Conservation (phyloP, 2,113 vertebrate genomes). For the Nannobrachium achirus region DNA sequence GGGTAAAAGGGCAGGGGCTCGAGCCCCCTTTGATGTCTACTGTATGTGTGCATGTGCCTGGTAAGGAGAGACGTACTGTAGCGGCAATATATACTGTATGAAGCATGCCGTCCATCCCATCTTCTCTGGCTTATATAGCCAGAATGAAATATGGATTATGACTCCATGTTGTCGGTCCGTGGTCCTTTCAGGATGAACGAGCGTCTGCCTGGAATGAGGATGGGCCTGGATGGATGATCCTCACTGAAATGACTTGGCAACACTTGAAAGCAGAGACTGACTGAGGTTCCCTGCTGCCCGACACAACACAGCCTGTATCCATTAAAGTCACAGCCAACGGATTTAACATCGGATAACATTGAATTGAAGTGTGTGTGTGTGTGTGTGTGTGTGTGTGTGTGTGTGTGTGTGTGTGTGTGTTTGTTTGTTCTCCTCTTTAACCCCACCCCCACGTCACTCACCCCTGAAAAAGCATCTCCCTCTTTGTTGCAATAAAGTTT, state of each 20-base stretch:
- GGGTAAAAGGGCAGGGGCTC: too few species aligned
- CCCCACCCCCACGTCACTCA: constrained; percentile 25
- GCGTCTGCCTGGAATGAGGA: constrained; percentile 58
- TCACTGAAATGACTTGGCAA: constrained; percentile 73
- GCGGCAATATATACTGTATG: constrained; percentile 10
- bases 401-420: constrained; percentile 8
- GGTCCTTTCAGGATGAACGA: constrained; percentile 54
- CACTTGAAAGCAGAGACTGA: constrained; percentile 65
- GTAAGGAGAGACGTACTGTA: too few species aligned
- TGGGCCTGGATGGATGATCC: constrained; percentile 62
- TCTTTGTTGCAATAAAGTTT: constrained; percentile 22
- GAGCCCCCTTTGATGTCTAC: too few species aligned
- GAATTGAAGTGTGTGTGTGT: not conserved
- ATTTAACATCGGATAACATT: constrained; percentile 65
- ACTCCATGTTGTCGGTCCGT: constrained; percentile 42
- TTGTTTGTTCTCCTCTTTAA: constrained; percentile 47
- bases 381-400: not conserved
- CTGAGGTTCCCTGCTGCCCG: constrained; percentile 55
- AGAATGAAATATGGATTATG: constrained; percentile 63
- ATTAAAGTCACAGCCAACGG: constrained; percentile 61
- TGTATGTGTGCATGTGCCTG: too few species aligned
- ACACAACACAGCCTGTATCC: constrained; percentile 57
- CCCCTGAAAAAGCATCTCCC: not conserved
- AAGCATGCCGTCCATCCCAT: not conserved
- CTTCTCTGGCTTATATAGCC: constrained; percentile 23